phyloP scores from a whole-genome alignment of 1,140 invertebrate species.

The Drosophila seguyi region DNA sequence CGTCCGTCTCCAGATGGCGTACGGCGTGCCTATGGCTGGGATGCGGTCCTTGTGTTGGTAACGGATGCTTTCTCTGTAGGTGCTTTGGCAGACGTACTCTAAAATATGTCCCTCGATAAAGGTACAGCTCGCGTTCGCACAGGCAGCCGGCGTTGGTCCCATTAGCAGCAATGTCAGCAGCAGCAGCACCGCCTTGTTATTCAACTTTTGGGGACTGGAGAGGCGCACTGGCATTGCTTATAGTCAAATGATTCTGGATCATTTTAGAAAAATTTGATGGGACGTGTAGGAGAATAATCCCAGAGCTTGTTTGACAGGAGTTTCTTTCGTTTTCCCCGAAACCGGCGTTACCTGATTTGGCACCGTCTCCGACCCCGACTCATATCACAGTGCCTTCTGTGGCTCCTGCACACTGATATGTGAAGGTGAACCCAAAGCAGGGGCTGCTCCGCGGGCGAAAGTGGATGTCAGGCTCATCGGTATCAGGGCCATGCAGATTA shows the following conservation, averaged over 20 bases:
- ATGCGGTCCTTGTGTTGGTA: slow-evolving; percentile 61
- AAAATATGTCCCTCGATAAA: slow-evolving; percentile 62
- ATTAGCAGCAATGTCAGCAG: slow-evolving; percentile 37
- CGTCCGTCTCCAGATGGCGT: slow-evolving; percentile 58
- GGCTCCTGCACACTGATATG: not conserved
- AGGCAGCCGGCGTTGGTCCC: slow-evolving; percentile 9
- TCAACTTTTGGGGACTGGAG: slow-evolving; percentile 53
- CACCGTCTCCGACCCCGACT: not conserved
- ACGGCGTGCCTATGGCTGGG: slow-evolving; percentile 50
- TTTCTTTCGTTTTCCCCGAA: slow-evolving; percentile 8
- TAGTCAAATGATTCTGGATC: slow-evolving; percentile 66
- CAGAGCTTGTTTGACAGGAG: slow-evolving; percentile 20
- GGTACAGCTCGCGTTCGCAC: slow-evolving; percentile 35
- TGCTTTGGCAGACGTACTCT: slow-evolving; percentile 59
- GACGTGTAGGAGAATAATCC: slow-evolving; percentile 44
- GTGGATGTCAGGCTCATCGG: not conserved
- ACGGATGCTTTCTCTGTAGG: slow-evolving; percentile 34
- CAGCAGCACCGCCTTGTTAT: slow-evolving; percentile 49
- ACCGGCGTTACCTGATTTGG: not conserved
- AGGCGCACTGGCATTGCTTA: slow-evolving; percentile 76
- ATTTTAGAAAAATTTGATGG: slow-evolving; percentile 68
- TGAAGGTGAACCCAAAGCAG: not conserved
- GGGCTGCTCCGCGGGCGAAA: no score
- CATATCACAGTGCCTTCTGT: slow-evolving; percentile 7
- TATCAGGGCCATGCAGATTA: not conserved